Base-by-base conservation (phyloP, 1,140 invertebrate genomes). In the Drosophila pandora region DNA sequence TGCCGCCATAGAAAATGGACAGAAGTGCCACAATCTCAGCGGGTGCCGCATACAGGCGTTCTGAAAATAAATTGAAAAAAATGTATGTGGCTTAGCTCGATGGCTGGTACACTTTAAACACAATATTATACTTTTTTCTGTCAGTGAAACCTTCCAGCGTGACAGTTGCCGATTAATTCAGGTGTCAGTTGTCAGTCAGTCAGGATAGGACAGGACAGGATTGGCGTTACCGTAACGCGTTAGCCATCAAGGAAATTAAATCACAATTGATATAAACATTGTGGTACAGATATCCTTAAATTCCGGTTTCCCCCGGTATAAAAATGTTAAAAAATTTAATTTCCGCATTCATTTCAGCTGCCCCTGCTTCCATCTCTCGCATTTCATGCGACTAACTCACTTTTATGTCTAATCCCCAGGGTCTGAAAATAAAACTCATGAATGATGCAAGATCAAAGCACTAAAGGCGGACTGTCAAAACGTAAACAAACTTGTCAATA, bases 1-100 rank as follows among this genome's bases (percentile, higher is more conserved):
- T 97, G 30, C 94, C 94, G 5, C 96, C 96, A 83, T 97, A 97
- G 54, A 96, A 94, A 30, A 96, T 92, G 8, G 95, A 96, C 13
- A 97, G 92, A 8, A 97, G 80, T 0, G 94, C 93, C 56, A 97
- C 94, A 55, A 97, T 93, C 10, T 94, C 94, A 0, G 94, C 93
- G 0, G 96, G 95, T 0, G 97, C 96, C 23, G 96, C 93, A 91
- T 96, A 97, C 10, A 95, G 81, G 2, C 82, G 89, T 30, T 91
- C 90, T 91, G 56, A 1, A 48, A 23, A 32, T 22, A 53, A 22
- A 37, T 17, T 23, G 0, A 22, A 47, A 63, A 41, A 58, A 10
- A 54, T 34, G 28, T 13, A n/a, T 43, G 0, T 41, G 39, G 7
- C 13, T 23, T 47, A 22, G 25, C n/a, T n/a, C 9, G 41, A 21